Base-by-base conservation (phyloP, 1,140 invertebrate genomes). In the Hetaerina americana region DNA sequence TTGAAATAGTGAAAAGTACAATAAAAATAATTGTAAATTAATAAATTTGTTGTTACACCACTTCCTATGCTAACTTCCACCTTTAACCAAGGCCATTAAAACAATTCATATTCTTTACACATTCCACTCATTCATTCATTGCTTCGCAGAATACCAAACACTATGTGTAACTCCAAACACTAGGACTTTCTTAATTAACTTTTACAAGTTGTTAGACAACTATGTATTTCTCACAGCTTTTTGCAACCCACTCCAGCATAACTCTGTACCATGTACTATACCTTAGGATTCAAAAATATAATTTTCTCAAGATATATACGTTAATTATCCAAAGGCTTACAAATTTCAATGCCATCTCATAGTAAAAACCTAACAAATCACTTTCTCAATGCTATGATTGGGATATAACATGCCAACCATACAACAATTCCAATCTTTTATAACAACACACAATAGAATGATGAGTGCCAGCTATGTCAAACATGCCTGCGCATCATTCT, bases 11-110 rank as follows among this genome's bases (percentile, higher is more conserved):
- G 40, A 18, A n/a, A 57, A 57, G 15, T 57, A 57, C 40, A 57
- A 57, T 57, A 57, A 57, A 57, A 57, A 57, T 57, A 57, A 57
- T 57, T 57, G 40, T 57, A 57, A 57, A 57, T 57, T 57, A 57
- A 57, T 57, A 5, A 57, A 57, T 57, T n/a, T 57, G 40, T 57
- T 57, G 40, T 57, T 57, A 57, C 40, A 57, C 40, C 40, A 57
- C 40, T 57, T 57, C 40, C 40, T 57, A 57, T 12, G 40, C 40
- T 57, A 57, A 57, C 40, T 57, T 57, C 40, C 40, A 57, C 40
- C 40, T 57, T 57, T 57, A 57, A 57, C 40, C 40, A 57, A 57
- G 40, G 40, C 22, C 40, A 57, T 57, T 57, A 5, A 57, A 57
- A 57, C 40, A 57, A 57, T 57, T 57, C 40, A 57, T 57, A 57